A percentile compares a stretch with the other conserved stretches of the same genome.
phyloP scores from a whole-genome alignment of 2,888 invertebrate genomes.

The Drosophila eohydei region DNA sequence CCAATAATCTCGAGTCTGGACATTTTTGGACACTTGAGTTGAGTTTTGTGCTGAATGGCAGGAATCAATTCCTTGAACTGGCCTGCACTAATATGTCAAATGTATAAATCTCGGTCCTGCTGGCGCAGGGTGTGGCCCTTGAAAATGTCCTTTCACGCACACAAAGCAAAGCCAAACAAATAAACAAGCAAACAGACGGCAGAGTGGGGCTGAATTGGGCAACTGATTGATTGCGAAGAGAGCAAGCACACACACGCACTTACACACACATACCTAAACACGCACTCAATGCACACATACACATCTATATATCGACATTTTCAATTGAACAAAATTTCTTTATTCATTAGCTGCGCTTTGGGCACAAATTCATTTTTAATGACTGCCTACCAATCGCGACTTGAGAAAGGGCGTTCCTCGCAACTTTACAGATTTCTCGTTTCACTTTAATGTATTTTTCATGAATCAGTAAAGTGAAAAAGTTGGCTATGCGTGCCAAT shows the following conservation, averaged over 20 bases:
- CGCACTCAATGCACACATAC: conserved; percentile 16
- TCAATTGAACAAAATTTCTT: conserved; percentile 54
- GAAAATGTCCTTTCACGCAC: conserved; percentile 36
- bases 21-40: conserved; percentile 49
- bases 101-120: conserved; percentile 57
- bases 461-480: conserved; percentile 76
- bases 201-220: conserved; percentile 47
- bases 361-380: conserved; percentile 78
- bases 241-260: conserved; percentile 10
- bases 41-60: conserved; percentile 64
- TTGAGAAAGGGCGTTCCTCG: conserved; percentile 6
- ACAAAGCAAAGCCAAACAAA: conserved; percentile 47
- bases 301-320: conserved; percentile 1
- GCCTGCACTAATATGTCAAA: conserved; percentile 76
- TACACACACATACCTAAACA: conserved; percentile 19
- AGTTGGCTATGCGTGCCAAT: conserved; percentile 70
- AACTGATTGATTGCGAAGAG: conserved; percentile 70
- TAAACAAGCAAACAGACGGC: conserved; percentile 40
- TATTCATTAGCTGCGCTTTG: conserved; percentile 74
- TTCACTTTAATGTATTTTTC: conserved; percentile 77
- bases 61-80: conserved; percentile 76
- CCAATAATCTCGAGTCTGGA: conserved; percentile 40
- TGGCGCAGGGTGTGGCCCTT: conserved; percentile 9
- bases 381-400: conserved; percentile 38
- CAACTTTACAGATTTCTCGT: conserved; percentile 36